Evolutionary conservation across 1,140 invertebrate species (phyloP), one percentile per base, ranked within the genome.

Genomic region (Camponotus pennsylvanicus): DNA sequence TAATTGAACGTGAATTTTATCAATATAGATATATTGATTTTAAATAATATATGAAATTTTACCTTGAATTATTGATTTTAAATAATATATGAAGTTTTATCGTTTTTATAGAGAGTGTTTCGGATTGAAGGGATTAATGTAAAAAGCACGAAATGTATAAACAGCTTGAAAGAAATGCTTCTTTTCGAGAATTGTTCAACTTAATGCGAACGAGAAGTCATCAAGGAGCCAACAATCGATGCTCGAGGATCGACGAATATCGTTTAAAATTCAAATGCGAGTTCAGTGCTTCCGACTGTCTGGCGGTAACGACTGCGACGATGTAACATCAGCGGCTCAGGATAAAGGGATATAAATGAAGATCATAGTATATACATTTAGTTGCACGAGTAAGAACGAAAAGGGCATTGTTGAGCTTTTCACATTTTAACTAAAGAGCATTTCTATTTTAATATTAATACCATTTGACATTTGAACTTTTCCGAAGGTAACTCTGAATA

Each of bases 251-350:
- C 79, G 61, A 57, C 15, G 73, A 85, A 73, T 69, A 57, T 7
- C 71, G 77, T 64, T 91, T 85, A 87, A 87, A 91, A 90, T 85
- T 88, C 82, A 90, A 91, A 91, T 86, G 55, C 57, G 49, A 87
- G 67, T 86, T 78, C 70, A 76, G 86, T 69, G 73, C 59, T 63
- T 79, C 67, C 32, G 83, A 85, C 59, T 70, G 82, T 64, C 57
- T 88, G 37, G 52, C 69, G 49, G 79, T 49, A 73, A 73, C 79
- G 52, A 73, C n/a, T 75, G n/a, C 21, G 61, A 82, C 40, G 52
- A 59, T 80, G 77, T 80, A 84, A 88, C 40, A 59, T 66, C 70
- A 77, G 70, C 61, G 34, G 52, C 18, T 6, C 27, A 15, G 37
- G 37, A 32, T 15, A 63, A 52, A 40, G 21, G n/a, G 55, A 83